Evolutionary conservation across 2,113 vertebrate species (phyloP), one percentile per base, ranked within the genome.

Genomic region (Aythya baeri): DNA sequence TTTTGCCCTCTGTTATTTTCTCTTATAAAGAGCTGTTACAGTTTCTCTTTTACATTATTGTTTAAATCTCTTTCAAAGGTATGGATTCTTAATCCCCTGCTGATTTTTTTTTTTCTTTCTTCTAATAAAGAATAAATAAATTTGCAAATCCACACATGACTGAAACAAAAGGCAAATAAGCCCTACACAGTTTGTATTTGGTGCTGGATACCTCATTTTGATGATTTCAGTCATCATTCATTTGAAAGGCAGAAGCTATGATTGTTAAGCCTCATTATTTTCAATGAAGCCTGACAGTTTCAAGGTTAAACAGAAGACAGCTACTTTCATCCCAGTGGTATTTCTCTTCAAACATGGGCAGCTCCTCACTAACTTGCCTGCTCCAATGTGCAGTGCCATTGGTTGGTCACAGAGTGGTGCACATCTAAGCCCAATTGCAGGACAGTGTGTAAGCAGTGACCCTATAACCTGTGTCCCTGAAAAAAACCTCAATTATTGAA

Each of bases 211-310:
- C 83, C 91, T 93, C 84, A 80, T 96, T 97, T 95, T 79, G 93
- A 94, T 94, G 29, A 93, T 94, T 95, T 96, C 95, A 93, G 74
- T 96, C 96, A 93, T 96, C 95, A 94, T 95, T 94, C 89, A 67
- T 96, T 94, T 91, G 87, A 94, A 96, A 91, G 94, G 91, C 85
- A 96, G 93, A 76, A 96, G 79, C 91, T 96, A 93, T 88, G 93
- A 95, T 97, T 95, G 97, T 91, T 97, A 96, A 97, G 97, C 95
- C 97, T 97, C 95, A 52, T 97, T 97, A 97, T 96, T 97, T 97
- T 95, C 97, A 97, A 96, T 96, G 97, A 96, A 94, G 97, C 97
- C 91, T 97, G 96, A 96, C 96, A 95, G 94, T 96, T 96, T 93
- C 96, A 96, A 95, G 92, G 95, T 97, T 95, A 97, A 97, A 92